Evolutionary conservation across 2,113 vertebrate genomes (phyloP).

Genomic region (Burhinus oedicnemus): DNA sequence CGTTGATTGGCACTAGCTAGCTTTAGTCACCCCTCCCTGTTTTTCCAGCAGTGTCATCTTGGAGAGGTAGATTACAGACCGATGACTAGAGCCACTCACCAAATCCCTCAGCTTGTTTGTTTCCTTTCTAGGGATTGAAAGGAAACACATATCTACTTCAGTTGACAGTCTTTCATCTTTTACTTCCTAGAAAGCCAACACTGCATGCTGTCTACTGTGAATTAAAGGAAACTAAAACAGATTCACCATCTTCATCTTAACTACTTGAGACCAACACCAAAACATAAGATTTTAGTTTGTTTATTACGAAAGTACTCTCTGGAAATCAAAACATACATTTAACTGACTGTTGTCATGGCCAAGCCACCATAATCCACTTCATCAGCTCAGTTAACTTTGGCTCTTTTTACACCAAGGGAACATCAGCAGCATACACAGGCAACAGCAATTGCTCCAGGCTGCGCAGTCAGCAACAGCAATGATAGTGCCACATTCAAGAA

Average conservation of each 20-base stretch:
- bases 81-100: neutral
- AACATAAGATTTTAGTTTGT: neutral
- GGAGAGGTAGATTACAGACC: neutral
- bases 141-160: neutral
- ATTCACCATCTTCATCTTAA: neutral
- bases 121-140: constrained; percentile 29
- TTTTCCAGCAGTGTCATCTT: neutral
- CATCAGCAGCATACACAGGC: neutral
- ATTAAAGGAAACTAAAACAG: neutral
- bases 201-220: neutral
- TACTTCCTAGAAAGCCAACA: neutral
- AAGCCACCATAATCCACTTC: neutral
- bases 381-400: neutral
- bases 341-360: neutral
- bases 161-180: neutral
- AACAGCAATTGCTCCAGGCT: neutral
- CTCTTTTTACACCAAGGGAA: neutral
- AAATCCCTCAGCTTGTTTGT: neutral
- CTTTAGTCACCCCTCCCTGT: constrained; percentile 2
- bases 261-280: neutral
- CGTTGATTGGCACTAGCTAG: neutral
- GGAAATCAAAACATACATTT: neutral
- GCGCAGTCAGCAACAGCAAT: neutral
- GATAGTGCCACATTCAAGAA: neutral
- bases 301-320: accelerated